These are phyloP conservation scores for Molothrus ater DNA, from an alignment of 2,797 vertebrate genomes.

Conservation along the genomic window DNA sequence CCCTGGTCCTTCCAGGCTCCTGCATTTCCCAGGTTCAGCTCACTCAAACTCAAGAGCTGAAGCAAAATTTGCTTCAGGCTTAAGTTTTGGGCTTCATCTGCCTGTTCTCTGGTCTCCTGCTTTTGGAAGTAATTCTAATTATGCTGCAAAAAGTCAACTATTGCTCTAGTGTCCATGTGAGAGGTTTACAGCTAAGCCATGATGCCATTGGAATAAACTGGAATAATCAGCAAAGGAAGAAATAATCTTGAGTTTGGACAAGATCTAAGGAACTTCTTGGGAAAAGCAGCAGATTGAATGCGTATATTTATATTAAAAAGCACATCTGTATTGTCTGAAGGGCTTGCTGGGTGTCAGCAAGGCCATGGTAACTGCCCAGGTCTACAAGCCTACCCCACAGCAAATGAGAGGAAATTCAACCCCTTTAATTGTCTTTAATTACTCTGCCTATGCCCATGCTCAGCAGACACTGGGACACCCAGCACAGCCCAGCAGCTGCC, in stretches of 20 bases:
- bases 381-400: background rate
- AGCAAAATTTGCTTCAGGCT: background rate
- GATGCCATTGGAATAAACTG: background rate
- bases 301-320: background rate
- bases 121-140: background rate
- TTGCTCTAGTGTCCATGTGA: background rate
- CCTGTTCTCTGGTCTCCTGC: background rate
- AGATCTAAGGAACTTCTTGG: background rate
- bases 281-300: background rate
- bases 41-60: background rate
- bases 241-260: background rate
- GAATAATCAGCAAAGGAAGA: background rate
- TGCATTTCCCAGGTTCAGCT: background rate
- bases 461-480: background rate
- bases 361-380: background rate
- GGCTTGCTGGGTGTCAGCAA: background rate
- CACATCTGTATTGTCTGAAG: background rate
- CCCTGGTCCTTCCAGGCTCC: background rate
- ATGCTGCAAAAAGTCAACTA: background rate
- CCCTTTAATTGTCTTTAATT: background rate
- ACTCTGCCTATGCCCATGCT: accelerated
- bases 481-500: background rate
- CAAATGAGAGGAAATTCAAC: background rate
- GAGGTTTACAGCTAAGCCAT: background rate
- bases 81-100: background rate